Conservation (phyloP, 2,113 vertebrate genomes). For the Notarius quadriscutis region DNA sequence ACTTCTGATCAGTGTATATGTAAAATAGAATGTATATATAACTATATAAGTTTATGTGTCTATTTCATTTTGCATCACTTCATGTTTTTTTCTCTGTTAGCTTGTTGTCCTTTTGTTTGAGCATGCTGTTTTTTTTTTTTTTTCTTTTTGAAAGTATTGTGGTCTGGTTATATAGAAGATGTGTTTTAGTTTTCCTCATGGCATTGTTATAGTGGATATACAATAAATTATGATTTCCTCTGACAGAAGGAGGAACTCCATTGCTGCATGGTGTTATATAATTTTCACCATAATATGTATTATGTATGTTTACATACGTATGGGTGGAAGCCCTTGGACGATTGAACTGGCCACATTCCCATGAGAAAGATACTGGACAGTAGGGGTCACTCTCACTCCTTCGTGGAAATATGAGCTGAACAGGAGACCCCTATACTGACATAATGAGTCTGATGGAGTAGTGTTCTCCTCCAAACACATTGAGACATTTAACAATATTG, state of each 20-base stretch:
- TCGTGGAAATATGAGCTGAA: background rate
- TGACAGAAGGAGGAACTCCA: background rate
- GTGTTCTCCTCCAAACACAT: background rate
- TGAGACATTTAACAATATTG: background rate
- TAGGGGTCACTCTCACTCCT: constrained; percentile 33
- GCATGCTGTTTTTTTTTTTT: background rate
- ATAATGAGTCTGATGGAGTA: background rate
- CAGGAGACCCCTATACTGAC: background rate
- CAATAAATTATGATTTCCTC: background rate
- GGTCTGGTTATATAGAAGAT: background rate
- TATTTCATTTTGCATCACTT: background rate
- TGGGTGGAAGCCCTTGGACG: background rate
- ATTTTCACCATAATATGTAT: constrained; percentile 4
- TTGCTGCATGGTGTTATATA: background rate
- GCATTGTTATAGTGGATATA: background rate
- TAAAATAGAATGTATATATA: background rate
- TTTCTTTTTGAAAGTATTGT: background rate
- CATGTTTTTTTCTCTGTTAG: no score
- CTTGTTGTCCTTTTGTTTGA: background rate
- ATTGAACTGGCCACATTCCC: background rate
- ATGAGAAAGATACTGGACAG: constrained; percentile 10
- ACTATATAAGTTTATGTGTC: background rate
- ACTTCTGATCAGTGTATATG: background rate
- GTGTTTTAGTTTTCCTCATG: background rate
- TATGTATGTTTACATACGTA: background rate